These are phyloP conservation scores for Tenebrio molitor DNA, from an alignment of 1,140 invertebrate genomes.

Conservation along the genomic window DNA sequence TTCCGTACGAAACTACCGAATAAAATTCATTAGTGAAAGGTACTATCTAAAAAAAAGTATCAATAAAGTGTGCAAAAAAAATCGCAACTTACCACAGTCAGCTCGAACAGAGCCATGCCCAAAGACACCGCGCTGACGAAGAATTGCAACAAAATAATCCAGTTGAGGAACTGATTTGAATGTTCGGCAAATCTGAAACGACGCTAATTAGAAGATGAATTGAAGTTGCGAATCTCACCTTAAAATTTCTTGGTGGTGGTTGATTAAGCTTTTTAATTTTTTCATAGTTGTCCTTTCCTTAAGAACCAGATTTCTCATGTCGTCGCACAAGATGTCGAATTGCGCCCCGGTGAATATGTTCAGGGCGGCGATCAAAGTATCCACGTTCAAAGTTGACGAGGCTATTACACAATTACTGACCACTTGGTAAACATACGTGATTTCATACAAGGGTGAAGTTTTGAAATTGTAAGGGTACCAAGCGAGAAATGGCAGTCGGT, in stretches of 20 bases:
- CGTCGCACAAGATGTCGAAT: not conserved
- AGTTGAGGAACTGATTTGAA: conserved; percentile 3
- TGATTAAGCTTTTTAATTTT: not conserved
- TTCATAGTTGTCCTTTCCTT: not conserved
- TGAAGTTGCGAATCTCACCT: not conserved
- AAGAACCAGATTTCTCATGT: conserved; percentile 4
- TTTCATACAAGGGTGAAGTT: conserved; percentile 6
- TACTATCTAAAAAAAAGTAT: not conserved
- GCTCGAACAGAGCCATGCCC: conserved; percentile 9
- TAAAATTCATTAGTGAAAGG: conserved; percentile 22
- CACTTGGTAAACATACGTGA: not conserved
- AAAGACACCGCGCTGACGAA: conserved; percentile 3
- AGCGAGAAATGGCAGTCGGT: not conserved
- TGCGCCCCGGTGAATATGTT: not conserved
- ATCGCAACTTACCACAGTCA: conserved; percentile 11
- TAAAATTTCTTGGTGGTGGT: conserved; percentile 14
- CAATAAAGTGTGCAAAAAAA: not conserved
- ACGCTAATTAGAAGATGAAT: not conserved
- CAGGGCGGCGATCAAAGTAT: not conserved
- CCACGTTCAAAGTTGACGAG: not conserved
- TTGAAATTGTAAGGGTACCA: not conserved
- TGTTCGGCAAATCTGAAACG: conserved; percentile 9
- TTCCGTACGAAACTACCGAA: not conserved
- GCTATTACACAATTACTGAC: not conserved
- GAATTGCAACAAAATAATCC: conserved; percentile 13